These are phyloP conservation scores for Centruroides vittatus DNA, from an alignment of 1,140 invertebrate species.

Conservation along the genomic window DNA sequence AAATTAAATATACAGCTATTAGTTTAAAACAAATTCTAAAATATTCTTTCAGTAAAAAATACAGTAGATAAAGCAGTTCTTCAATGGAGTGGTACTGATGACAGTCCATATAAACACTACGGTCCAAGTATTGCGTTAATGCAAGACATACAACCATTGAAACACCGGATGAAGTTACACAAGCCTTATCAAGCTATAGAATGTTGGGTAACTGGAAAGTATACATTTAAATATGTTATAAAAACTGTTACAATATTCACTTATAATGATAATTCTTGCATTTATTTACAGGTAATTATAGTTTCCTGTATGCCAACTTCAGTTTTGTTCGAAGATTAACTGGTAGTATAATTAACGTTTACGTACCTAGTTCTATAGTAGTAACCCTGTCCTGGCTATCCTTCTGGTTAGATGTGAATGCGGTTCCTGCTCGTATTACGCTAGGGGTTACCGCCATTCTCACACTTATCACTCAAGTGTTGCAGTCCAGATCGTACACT, in stretches of 20 bases:
- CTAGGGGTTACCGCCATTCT: slow-evolving; percentile 18
- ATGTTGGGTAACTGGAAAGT: slow-evolving; percentile 7
- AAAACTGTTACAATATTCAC: not conserved
- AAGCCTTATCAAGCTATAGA: not conserved
- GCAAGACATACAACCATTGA: slow-evolving; percentile 5
- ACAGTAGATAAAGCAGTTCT: not conserved
- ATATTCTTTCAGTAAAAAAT: slow-evolving; percentile 8
- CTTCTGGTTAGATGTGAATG: slow-evolving; percentile 28
- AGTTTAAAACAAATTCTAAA: not conserved
- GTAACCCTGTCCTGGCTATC: slow-evolving; percentile 19
- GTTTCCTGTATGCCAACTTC: slow-evolving; percentile 3
- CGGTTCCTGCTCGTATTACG: slow-evolving; percentile 25
- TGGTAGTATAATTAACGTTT: slow-evolving; percentile 8
- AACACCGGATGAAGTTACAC: slow-evolving; percentile 1
- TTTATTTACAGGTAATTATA: slow-evolving; percentile 2
- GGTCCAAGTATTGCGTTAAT: not conserved
- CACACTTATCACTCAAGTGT: slow-evolving; percentile 18
- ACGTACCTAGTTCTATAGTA: slow-evolving; percentile 9
- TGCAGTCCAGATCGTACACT: slow-evolving; percentile 8
- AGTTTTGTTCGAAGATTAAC: slow-evolving; percentile 3
- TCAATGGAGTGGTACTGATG: not conserved
- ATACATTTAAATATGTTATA: not conserved
- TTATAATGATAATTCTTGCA: not conserved
- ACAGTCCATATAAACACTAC: not conserved
- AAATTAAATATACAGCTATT: too few relatives aligned